Percentiles rank a stretch among this genome's conserved stretches.
These are phyloP conservation scores for Buceros bicornis DNA, from an alignment of 2,797 vertebrate species.

Conservation along the genomic window DNA sequence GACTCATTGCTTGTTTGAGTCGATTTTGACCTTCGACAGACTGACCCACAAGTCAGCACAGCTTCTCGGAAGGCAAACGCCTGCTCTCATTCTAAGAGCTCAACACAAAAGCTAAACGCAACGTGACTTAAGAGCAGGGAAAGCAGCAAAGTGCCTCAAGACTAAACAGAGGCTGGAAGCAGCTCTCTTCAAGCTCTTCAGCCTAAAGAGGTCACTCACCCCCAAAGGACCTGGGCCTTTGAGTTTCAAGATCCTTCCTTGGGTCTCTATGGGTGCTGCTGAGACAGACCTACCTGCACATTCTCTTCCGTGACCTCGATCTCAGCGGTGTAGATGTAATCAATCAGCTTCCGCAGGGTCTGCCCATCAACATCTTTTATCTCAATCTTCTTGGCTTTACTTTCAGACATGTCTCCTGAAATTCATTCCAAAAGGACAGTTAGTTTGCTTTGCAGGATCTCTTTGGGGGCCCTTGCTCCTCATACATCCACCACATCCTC, in stretches of 20 bases:
- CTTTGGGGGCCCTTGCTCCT: not conserved
- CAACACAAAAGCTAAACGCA: constrained; percentile 33
- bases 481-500: not conserved
- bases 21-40: constrained; percentile 47
- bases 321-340: constrained; percentile 96
- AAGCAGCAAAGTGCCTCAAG: constrained; percentile 43
- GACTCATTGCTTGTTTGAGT: constrained; percentile 21
- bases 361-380: constrained; percentile 95
- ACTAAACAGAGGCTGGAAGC: constrained; percentile 5
- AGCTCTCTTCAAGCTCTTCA: constrained; percentile 12
- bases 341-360: constrained; percentile 91
- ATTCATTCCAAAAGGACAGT: constrained; percentile 49
- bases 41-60: constrained; percentile 59
- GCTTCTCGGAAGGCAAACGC: constrained; percentile 54
- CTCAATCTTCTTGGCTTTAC: constrained; percentile 94
- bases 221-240: not conserved
- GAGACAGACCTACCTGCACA: constrained; percentile 87
- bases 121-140: not conserved
- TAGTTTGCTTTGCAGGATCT: not conserved
- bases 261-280: fast-evolving
- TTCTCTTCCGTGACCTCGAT: constrained; percentile 96
- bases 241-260: not conserved
- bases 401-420: constrained; percentile 96
- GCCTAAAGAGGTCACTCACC: constrained; percentile 16
- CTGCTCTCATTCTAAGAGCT: not conserved